Percentiles rank a stretch among this genome's conserved stretches.
Evolutionary conservation across 2,113 vertebrate genomes (phyloP).

Genomic region (Dendrocopos noguchii): DNA sequence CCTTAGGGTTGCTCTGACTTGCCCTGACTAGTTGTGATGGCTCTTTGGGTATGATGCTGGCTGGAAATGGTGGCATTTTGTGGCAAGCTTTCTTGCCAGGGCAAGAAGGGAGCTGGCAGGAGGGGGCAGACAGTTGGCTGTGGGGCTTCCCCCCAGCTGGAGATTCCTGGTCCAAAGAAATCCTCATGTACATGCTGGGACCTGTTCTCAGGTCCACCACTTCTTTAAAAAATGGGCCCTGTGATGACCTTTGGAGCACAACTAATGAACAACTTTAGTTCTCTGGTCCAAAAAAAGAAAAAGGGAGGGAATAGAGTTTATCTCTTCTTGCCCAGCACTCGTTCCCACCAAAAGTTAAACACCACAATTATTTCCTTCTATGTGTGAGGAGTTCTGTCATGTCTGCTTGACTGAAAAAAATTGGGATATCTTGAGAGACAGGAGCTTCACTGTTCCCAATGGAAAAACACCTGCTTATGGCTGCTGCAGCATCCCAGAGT

Average conservation of each 20-base stretch:
- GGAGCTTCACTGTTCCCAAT: background rate
- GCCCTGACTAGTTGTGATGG: background rate
- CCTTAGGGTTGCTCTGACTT: constrained; percentile 10
- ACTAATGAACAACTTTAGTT: background rate
- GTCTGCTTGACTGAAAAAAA: background rate
- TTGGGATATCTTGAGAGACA: background rate
- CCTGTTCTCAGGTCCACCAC: background rate
- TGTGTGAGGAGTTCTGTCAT: background rate
- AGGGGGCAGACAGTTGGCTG: background rate
- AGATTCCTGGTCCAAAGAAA: background rate
- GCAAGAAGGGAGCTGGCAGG: background rate
- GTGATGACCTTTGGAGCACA: background rate
- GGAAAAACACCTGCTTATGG: background rate
- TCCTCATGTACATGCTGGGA: background rate
- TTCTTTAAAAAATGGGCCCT: background rate
- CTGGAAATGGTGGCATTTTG: constrained; percentile 40
- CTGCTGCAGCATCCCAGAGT: background rate
- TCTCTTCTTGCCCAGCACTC: background rate
- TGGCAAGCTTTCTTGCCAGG: background rate
- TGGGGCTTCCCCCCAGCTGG: background rate
- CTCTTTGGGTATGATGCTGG: background rate
- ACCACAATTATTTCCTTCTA: fast-evolving
- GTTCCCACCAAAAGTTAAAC: background rate
- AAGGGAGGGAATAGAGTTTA: background rate
- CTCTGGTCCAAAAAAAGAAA: background rate